Conservation (phyloP, 1,140 invertebrate species). For the Zelostemma sp. region DNA sequence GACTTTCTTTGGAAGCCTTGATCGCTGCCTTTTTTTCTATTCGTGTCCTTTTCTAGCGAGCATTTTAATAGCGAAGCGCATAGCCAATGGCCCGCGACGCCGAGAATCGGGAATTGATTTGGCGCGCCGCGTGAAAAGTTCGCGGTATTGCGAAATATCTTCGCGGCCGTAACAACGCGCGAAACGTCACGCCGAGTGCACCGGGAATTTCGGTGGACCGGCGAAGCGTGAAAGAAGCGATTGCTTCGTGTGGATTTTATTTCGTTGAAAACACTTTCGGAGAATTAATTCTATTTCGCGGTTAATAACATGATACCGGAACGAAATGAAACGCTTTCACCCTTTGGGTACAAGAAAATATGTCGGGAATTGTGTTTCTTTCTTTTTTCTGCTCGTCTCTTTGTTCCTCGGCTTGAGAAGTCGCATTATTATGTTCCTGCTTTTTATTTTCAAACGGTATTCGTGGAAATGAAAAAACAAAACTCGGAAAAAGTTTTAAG, state of each 20-base stretch:
- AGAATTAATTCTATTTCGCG: too few relatives aligned
- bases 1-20: slow-evolving; percentile 9
- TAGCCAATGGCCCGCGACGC: slow-evolving; percentile 20
- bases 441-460: too few relatives aligned
- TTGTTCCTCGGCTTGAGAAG: too few relatives aligned
- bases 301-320: too few relatives aligned
- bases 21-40: slow-evolving; percentile 8
- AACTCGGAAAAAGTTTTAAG: too few relatives aligned
- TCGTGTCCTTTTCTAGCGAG: slow-evolving; percentile 18
- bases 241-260: background rate
- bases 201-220: background rate
- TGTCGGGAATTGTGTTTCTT: too few relatives aligned
- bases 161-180: background rate
- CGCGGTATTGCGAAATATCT: background rate
- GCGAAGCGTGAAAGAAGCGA: background rate
- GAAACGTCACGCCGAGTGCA: background rate
- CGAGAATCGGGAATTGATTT: slow-evolving; percentile 34
- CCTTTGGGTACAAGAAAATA: too few relatives aligned
- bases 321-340: too few relatives aligned
- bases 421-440: too few relatives aligned
- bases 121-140: background rate
- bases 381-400: too few relatives aligned
- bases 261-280: too few relatives aligned
- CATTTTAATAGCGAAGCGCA: slow-evolving; percentile 43
- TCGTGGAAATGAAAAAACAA: too few relatives aligned